A percentile compares a stretch with the other conserved stretches of the same genome.
Evolutionary conservation across 2,888 invertebrate species (phyloP).

Genomic region (Bugulina stolonifera): DNA sequence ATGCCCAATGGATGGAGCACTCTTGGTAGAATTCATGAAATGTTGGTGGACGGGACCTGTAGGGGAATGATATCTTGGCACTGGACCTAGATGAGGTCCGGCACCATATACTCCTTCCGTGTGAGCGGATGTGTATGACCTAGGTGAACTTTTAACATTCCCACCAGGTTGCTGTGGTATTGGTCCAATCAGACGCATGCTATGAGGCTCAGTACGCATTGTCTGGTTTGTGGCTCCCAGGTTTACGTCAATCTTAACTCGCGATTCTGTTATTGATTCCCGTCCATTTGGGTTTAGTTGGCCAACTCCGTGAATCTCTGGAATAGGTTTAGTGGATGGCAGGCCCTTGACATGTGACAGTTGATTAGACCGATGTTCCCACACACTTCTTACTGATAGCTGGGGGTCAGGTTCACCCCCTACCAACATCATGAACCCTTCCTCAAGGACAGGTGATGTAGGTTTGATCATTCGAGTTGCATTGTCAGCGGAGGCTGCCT

Average conservation of each 20-base stretch:
- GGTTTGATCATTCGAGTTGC: not conserved
- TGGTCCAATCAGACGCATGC: constrained; percentile 15
- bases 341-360: not conserved
- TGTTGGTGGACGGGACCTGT: no score
- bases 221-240: not conserved
- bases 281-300: no score
- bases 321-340: not conserved
- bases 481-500: constrained; percentile 25
- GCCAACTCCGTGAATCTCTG: not conserved
- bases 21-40: no score
- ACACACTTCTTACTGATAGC: not conserved
- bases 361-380: not conserved
- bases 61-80: not conserved
- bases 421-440: not conserved
- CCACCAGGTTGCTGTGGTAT: not conserved
- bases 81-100: not conserved
- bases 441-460: not conserved
- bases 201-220: no score
- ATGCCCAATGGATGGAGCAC: no score
- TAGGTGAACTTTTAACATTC: not conserved
- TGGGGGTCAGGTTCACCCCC: not conserved
- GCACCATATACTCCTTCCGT: not conserved
- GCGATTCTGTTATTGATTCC: not conserved
- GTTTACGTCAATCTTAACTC: constrained; percentile 16
- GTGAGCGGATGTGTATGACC: not conserved